Base-by-base conservation (phyloP, 2,888 invertebrate species). In the Hirtodrosophila histrioides region DNA sequence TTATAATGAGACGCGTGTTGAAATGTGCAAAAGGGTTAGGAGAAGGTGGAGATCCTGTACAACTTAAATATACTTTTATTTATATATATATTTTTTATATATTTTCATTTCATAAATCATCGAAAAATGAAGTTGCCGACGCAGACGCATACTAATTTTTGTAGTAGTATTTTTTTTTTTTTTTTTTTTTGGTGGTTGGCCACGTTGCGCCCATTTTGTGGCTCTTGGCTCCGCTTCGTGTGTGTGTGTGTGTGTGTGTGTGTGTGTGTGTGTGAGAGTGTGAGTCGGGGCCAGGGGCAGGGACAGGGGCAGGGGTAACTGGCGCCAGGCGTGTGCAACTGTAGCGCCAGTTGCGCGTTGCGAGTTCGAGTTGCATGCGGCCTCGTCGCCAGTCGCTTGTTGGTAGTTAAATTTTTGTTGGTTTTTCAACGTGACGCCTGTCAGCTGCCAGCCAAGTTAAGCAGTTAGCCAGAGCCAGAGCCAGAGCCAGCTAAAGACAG, bases 1-100 rank as follows among this genome's bases (percentile, higher is more conserved):
- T 77, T 71, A 83, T 84, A 88, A 84, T 84, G 84, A 86, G 88
- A 66, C 78, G 88, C 88, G 84, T 86, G 84, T 73, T 83, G 70
- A 74, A 75, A 79, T 86, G 72, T 44, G 39, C 44, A 41, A 43
- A 56, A 56, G 37, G 39, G 31, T 29, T 6, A 3, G 29, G 8
- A n/a, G 29, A 7, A n/a, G 23, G 31, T 23, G 35, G 40, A 67
- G 69, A 74, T 75, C 70, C 70, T 74, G 68, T 56, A 31, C 48
- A 51, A 31, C 36, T 58, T 11, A 40, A 50, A 45, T 48, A 36
- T 37, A 36, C 11, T 9, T 50, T 4, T 11, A 17, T 17, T 17
- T 17, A 27, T 40, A 11, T 36, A 37, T 23, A 29, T 29, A 29
- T 17, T 17, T 17, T 17, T 17, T 17, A 17, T 35, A 43, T 45